Conservation (phyloP, 64 coral and sea anemone genomes). For the Acropora yongei region DNA sequence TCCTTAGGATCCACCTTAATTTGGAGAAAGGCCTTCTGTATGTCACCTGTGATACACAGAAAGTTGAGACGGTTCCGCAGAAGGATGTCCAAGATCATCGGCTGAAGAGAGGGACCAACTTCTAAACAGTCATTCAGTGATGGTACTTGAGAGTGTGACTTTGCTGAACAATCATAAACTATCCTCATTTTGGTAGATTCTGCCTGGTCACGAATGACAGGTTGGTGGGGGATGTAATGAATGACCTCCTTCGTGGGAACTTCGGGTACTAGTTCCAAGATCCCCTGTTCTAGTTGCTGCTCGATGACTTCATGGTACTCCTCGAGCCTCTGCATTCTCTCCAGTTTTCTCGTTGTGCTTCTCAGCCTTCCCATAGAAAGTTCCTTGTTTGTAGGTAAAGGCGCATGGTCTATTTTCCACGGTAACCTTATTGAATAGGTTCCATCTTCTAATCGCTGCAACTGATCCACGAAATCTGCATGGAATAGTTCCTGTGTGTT, state of each 20-base stretch:
- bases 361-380: slow-evolving; percentile 38
- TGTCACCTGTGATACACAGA: no score
- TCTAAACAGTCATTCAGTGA: slow-evolving; percentile 77
- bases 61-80: no score
- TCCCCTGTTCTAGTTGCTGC: slow-evolving; percentile 60
- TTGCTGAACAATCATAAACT: slow-evolving; percentile 69
- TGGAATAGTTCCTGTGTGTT: slow-evolving; percentile 29
- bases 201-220: slow-evolving; percentile 20
- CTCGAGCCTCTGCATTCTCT: slow-evolving; percentile 57
- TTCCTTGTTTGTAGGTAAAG: slow-evolving; percentile 53
- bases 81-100: no score
- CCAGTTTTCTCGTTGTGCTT: slow-evolving; percentile 68
- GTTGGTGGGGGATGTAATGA: no score
- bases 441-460: slow-evolving; percentile 64
- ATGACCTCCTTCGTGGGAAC: slow-evolving; percentile 29
- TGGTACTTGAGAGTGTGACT: neutral
- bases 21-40: no score
- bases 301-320: slow-evolving; percentile 65
- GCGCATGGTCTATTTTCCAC: no score
- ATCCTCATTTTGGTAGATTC: slow-evolving; percentile 60
- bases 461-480: slow-evolving; percentile 46
- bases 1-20: no score
- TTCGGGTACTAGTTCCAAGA: slow-evolving; percentile 45
- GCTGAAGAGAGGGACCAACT: no score
- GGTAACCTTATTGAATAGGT: slow-evolving; percentile 73